phyloP scores from a whole-genome alignment of 2,888 invertebrate genomes.

The Tromatobia lineatoria region DNA sequence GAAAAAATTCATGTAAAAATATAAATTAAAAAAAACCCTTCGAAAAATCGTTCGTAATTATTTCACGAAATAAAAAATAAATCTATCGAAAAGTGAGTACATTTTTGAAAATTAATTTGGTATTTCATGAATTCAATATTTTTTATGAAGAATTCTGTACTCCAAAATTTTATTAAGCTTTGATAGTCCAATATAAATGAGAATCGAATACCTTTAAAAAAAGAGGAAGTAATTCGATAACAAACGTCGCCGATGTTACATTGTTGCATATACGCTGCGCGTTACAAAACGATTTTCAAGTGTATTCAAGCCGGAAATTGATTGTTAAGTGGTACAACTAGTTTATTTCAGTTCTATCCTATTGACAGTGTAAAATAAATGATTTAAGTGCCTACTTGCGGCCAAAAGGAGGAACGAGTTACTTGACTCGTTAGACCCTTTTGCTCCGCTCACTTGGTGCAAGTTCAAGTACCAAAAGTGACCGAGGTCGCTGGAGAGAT shows the following conservation, averaged over 20 bases:
- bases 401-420: slow-evolving; percentile 48
- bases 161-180: not conserved
- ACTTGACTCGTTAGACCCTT: slow-evolving; percentile 45
- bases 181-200: not conserved
- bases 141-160: no score
- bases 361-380: slow-evolving; percentile 68
- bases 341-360: slow-evolving; percentile 65
- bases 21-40: no score
- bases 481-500: slow-evolving; percentile 1
- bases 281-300: slow-evolving; percentile 21
- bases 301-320: slow-evolving; percentile 66
- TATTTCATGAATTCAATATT: no score
- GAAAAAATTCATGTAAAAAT: not conserved
- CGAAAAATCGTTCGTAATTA: no score
- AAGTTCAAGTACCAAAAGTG: slow-evolving; percentile 59
- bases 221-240: not conserved
- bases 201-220: not conserved
- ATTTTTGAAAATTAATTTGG: no score
- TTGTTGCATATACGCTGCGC: not conserved
- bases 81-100: no score
- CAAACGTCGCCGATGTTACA: not conserved
- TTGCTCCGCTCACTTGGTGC: slow-evolving; percentile 9
- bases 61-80: no score
- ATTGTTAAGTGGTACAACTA: slow-evolving; percentile 63
- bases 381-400: slow-evolving; percentile 68